Conservation (phyloP, 2,888 invertebrate species). For the Kryphioiulus occultus region DNA sequence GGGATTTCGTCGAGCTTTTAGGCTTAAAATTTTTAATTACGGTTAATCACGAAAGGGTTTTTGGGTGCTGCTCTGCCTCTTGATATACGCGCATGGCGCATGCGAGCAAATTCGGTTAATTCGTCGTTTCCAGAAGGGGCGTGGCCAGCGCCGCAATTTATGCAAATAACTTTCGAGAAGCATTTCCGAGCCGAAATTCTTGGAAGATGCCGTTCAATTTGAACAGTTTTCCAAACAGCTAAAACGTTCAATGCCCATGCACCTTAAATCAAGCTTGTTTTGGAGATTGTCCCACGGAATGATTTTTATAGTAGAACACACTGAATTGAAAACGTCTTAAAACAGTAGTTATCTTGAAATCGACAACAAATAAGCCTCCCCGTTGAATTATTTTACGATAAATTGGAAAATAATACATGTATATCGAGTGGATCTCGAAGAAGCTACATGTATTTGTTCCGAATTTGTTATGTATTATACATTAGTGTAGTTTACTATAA, state of each 20-base stretch:
- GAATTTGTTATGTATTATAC: no score
- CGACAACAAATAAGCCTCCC: no score
- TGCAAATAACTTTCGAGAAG: not conserved
- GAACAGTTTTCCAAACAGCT: not conserved
- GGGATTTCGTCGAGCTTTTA: conserved; percentile 20
- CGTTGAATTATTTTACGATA: no score
- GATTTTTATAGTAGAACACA: no score
- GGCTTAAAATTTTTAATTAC: conserved; percentile 24
- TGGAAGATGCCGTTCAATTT: conserved; percentile 7
- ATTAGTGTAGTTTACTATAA: no score
- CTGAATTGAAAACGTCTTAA: no score
- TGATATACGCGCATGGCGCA: not conserved
- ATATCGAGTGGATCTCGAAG: no score
- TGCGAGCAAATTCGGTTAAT: not conserved
- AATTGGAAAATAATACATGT: no score
- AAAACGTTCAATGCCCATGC: not conserved
- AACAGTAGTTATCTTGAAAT: no score
- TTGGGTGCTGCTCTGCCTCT: not conserved
- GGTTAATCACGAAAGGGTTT: conserved; percentile 24
- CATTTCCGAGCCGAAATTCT: not conserved
- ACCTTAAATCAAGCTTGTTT: not conserved
- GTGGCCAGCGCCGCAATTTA: not conserved
- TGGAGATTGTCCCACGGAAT: not conserved
- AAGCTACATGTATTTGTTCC: no score
- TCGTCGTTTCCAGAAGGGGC: not conserved